These are phyloP conservation scores for Parapristionchus giblindavisi DNA, from an alignment of 2,888 invertebrate genomes.

Conservation along the genomic window DNA sequence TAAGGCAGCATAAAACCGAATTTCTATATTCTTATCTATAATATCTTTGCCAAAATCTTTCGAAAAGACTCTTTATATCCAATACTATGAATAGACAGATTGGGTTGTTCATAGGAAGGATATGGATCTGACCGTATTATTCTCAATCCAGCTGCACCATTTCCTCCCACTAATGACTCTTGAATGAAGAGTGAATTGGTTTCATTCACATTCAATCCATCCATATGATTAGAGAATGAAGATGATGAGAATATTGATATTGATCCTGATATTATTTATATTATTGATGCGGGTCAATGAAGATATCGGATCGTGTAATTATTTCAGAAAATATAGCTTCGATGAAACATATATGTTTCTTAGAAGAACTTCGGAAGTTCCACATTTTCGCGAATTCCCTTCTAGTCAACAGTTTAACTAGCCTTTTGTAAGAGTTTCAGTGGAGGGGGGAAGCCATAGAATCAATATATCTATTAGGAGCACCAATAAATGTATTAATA, in stretches of 20 bases:
- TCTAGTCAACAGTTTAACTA: not conserved
- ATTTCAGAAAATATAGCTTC: not conserved
- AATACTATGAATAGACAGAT: not conserved
- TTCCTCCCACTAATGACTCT: conserved; percentile 28
- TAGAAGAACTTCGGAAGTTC: too few relatives aligned
- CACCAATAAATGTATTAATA: not conserved
- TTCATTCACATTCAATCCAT: conserved; percentile 31
- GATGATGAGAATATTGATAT: conserved; percentile 1
- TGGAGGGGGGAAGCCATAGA: too few relatives aligned
- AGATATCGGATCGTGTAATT: not conserved
- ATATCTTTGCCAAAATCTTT: too few relatives aligned
- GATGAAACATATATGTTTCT: not conserved
- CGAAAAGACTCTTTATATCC: too few relatives aligned
- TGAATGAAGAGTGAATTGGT: not conserved
- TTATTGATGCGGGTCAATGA: not conserved
- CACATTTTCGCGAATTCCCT: too few relatives aligned
- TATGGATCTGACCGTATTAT: not conserved
- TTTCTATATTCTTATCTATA: too few relatives aligned
- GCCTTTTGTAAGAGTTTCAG: not conserved
- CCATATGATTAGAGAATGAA: conserved; percentile 14
- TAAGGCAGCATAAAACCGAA: too few relatives aligned
- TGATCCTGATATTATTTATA: not conserved
- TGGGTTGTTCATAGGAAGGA: not conserved
- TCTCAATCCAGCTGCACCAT: conserved; percentile 31
- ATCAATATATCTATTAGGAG: not conserved